Evolutionary conservation across 2,113 vertebrate species (phyloP), one percentile per base, ranked within the genome.

Genomic region (Gorsachius goisagi): DNA sequence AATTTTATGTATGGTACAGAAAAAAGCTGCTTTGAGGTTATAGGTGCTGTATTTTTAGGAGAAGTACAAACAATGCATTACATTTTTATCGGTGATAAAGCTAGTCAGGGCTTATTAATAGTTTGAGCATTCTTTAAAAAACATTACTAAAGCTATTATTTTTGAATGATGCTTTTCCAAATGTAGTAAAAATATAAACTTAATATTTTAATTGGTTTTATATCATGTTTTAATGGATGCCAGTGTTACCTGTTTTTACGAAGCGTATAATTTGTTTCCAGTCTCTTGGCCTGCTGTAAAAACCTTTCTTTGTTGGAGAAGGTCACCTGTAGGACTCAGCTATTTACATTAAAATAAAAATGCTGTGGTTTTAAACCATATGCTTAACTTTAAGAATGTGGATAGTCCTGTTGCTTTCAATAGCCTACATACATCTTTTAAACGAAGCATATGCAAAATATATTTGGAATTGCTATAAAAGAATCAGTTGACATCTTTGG

Each of bases 151-250:
- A 91, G 44, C 56, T 84, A 49, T 44, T 89, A 60, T 22, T 73
- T 96, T 95, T 83, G 6, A 95, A 45, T 85, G 7, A 11, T 59
- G n/a, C 58, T 53, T 71, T 89, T 75, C 72, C 9, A 90, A 66
- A 77, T 69, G 20, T 33, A 80, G 24, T 60, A 80, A 55, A 94
- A 96, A 62, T 79, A 68, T 35, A 92, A 97, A 74, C 28, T 68
- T 85, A 91, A 92, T 92, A 86, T 85, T 74, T 96, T 93, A 88
- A 90, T 89, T 64, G 5, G 28, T 22, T 93, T 71, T 91, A 81
- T 95, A 56, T 59, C 17, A 79, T 82, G 26, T 81, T 93, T 73
- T 80, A 93, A 75, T 92, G 75, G 68, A 88, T 92, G 49, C 30
- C 32, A 62, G 11, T 0, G 2, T 75, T 97, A 35, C 41, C 39